Evolutionary conservation across 1,140 invertebrate species (phyloP), one percentile per base, ranked within the genome.

Genomic region (Drosophila asahinai): DNA sequence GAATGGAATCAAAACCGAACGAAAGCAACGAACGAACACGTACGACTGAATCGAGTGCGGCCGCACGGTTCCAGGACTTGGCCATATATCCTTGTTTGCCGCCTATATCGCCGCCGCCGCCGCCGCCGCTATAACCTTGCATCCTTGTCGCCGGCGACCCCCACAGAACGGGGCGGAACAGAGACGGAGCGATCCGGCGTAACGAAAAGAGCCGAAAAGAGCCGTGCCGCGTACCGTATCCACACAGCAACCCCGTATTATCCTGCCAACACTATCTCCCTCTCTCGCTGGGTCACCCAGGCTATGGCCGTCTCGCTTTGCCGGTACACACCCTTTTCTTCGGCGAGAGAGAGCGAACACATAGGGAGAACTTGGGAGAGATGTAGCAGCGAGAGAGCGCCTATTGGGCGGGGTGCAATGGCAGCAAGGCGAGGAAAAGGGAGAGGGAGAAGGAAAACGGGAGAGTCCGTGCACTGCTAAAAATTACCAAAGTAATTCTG

Each of bases 21-120:
- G 91, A 92, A 92, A 92, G 91, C 91, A 92, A 92, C 91, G 91
- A 91, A 92, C 91, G 91, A 92, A 92, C 91, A 92, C 91, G 91
- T 89, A 92, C 91, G 91, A 92, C 91, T 92, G 86, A 92, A 78
- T 65, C 55, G 54, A 67, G 19, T 54, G 22, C 33, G 65, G 65
- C 17, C 15, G 25, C 27, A 68, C 25, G 17, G 45, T 61, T 61
- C 64, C 82, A 79, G 81, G 76, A 73, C 60, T 38, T 61, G 54
- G 45, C 51, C 57, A 40, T 40, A 42, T 55, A 45, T 65, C 52
- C 22, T 38, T 54, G 36, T 55, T 55, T 40, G 27, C 27, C 30
- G 51, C 60, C 14, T 22, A 22, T 22, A 22, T 22, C 19, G 19
- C 19, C 19, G 19, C 19, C 19, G 19, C 19, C 19, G 19, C 19